Base-by-base conservation (phyloP, 2,797 vertebrate genomes). In the Platyrinchus mystaceus region DNA sequence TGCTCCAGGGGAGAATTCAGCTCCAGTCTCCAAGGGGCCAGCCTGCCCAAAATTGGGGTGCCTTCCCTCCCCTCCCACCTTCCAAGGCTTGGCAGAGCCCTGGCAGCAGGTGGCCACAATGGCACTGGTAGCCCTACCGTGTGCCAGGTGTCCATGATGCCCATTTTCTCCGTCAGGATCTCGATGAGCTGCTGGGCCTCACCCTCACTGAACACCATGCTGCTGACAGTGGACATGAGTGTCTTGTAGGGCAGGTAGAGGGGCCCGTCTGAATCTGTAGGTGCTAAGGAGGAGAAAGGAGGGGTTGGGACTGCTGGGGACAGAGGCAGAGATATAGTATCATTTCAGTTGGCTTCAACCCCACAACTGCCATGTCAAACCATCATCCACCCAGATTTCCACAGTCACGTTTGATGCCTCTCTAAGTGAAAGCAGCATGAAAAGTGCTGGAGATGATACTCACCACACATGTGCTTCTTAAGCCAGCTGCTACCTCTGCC, bases 121-220 rank as follows among this genome's bases (percentile, higher is more conserved):
- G 9, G 44, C 0, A 3, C 36, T 16, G 49, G 28, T 66, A 93
- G 76, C 62, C 96, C 55, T 98, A 99, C 99, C 98, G 15, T 99
- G 89, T 99, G 99, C 99, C 99, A 99, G 36, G 98, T 98, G 92
- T 99, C 99, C 94, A 98, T 85, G 47, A 98, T 96, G 76, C 99
- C 99, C 0, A 98, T 96, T 96, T 99, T 99, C 93, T 99, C 99
- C 0, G 99, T 98, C 59, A 99, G 98, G 96, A 99, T 98, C 97
- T 99, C 99, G 4, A 99, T 99, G 93, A 99, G 98, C 78, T 97
- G 98, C 83, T 99, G 98, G 46, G 98, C 98, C 94, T 99, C 99
- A 10, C 98, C 98, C 94, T 99, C 98, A 5, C 96, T 99, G 97
- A 99, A 99, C 55, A 98, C 98, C 99, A 98, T 99, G 97, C 97